A percentile compares a stretch with the other conserved stretches of the same genome.
Evolutionary conservation across 1,140 invertebrate species (phyloP).

Genomic region (Zaprionus kolodkinae): DNA sequence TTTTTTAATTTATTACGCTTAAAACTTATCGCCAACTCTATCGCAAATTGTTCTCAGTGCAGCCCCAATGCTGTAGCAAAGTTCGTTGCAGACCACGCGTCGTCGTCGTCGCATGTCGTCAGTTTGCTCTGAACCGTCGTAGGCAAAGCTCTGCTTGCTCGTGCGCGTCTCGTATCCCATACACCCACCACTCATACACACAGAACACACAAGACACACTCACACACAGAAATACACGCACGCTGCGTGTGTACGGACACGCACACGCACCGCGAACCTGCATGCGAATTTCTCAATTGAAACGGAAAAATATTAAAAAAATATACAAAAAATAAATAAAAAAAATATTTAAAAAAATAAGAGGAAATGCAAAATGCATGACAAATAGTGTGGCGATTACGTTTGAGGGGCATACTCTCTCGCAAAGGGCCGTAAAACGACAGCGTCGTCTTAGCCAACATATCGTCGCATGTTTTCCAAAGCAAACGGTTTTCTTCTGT

Average conservation of each 20-base stretch:
- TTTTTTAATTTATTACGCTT: not conserved
- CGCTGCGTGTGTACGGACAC: constrained; percentile 16
- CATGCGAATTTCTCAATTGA: constrained; percentile 13
- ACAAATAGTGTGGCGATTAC: constrained; percentile 31
- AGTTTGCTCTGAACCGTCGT: constrained; percentile 68
- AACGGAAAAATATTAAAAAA: constrained; percentile 3
- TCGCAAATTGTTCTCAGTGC: constrained; percentile 12
- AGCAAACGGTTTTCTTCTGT: constrained; percentile 79
- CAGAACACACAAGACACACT: constrained; percentile 38
- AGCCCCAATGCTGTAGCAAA: constrained; percentile 18
- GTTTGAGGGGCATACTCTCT: constrained; percentile 13
- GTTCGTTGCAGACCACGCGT: constrained; percentile 56
- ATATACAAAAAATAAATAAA: not conserved
- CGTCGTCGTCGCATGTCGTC: constrained; percentile 51
- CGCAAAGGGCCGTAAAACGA: constrained; percentile 12
- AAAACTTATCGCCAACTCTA: no score
- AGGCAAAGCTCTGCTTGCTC: constrained; percentile 56
- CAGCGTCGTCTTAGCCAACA: constrained; percentile 31
- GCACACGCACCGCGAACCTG: constrained; percentile 30
- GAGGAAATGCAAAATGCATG: constrained; percentile 19
- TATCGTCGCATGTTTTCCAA: constrained; percentile 67
- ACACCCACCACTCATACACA: constrained; percentile 56
- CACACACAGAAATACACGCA: constrained; percentile 26
- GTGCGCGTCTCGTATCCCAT: constrained; percentile 57
- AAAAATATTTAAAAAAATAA: constrained; percentile 4